Evolutionary conservation across 23 tunicate species (phyloP), one percentile per base, ranked within the genome.

Genomic region (Ascidia mentula): DNA sequence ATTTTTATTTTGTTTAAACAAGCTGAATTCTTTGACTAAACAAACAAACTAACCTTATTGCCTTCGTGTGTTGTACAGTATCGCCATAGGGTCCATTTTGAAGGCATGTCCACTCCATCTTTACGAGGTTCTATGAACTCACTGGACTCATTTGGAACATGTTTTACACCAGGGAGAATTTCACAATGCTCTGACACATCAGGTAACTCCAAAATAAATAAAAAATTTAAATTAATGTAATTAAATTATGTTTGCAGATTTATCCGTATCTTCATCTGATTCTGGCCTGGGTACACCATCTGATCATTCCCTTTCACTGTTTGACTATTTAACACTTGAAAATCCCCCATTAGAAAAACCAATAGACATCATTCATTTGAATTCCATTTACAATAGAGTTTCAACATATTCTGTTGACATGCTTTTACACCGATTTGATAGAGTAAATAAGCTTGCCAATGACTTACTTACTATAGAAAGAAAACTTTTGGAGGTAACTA

Each of bases 331-430:
- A 34, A 93, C 98, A 24, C 46, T 93, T 15, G 98, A 86, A 34
- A 89, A 93, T 32, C 93, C 89, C 6, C 87, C 93, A 12, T 80
- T 24, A 37, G 93, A 82, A 32, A 84, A 76, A 37, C 98, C 98
- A 37, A 88, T 93, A 87, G 98, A 93, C 81, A 80, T 61, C 38
- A 69, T 80, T 39, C 98, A 93, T 69, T 69, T 93, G 59, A 89
- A 93, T 28, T 86, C 84, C 75, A 61, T 93, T 6, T 93, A 84
- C 76, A 81, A 80, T 34, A 45, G 98, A 59, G 78, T 93, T 40
- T 85, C 90, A 70, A 45, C 88, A 12, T 93, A 93, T 75, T 93
- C 98, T n/a, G 98, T 93, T 45, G 98, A 93, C 72, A 88, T 93
- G 98, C 83, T 93, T 93, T 33, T 93, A 38, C 84, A 73, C 59